These are phyloP conservation scores for Puffinus mauretanicus DNA, from an alignment of 2,113 vertebrate species.

Conservation along the genomic window DNA sequence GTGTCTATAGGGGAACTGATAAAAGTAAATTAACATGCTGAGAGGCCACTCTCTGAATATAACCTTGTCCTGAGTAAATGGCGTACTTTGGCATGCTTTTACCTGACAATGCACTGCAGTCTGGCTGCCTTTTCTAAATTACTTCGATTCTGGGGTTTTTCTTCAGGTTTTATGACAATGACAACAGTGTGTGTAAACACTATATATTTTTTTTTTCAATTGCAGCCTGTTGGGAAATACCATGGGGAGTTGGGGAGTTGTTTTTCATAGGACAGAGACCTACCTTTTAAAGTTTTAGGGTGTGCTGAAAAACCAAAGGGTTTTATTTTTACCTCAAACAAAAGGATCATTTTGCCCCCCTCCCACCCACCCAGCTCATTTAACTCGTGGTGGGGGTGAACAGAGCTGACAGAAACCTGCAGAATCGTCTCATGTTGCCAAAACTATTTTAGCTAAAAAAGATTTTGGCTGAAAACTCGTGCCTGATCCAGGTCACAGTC, in stretches of 20 bases:
- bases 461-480: neutral
- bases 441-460: neutral
- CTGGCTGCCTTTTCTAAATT: neutral
- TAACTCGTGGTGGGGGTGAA: neutral
- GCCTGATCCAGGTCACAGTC: neutral
- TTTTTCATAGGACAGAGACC: neutral
- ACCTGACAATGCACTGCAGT: neutral
- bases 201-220: accelerated
- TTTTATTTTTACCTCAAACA: neutral
- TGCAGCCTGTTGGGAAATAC: neutral
- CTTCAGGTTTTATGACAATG: neutral
- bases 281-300: neutral
- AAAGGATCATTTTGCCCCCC: neutral
- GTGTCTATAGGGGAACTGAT: neutral
- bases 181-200: neutral
- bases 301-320: neutral
- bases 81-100: neutral
- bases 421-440: neutral
- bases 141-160: neutral
- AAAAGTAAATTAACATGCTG: neutral
- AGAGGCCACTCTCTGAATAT: neutral
- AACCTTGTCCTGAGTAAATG: neutral
- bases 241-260: neutral
- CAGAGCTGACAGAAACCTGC: neutral
- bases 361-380: accelerated